A percentile compares a stretch with the other conserved stretches of the same genome.
These are phyloP conservation scores for Larimichthys crocea DNA, from an alignment of 2,113 vertebrate genomes.

Conservation along the genomic window DNA sequence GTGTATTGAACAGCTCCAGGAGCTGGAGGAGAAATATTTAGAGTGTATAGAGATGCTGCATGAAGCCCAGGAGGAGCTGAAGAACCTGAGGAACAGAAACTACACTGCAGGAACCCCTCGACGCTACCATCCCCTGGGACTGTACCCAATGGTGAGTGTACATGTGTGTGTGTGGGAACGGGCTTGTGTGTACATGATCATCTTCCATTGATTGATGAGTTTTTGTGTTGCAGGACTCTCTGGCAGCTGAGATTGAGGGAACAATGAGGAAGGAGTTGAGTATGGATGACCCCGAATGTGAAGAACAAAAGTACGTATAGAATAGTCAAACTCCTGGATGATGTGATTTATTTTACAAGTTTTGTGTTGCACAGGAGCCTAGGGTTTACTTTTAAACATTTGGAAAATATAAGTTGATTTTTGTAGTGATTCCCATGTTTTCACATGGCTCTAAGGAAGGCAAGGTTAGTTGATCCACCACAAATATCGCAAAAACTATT, in stretches of 20 bases:
- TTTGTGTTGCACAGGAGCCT: too few relatives aligned
- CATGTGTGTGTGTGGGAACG: not conserved
- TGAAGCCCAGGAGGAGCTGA: constrained; percentile 97
- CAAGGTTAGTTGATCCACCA: not conserved
- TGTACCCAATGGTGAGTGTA: constrained; percentile 92
- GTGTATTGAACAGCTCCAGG: constrained; percentile 86
- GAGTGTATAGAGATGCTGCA: constrained; percentile 99
- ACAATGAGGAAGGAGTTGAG: constrained; percentile 97
- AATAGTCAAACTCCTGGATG: not conserved
- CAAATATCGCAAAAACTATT: too few relatives aligned
- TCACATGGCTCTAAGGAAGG: not conserved
- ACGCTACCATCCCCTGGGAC: constrained; percentile 90
- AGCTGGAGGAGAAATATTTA: constrained; percentile 94
- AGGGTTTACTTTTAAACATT: not conserved
- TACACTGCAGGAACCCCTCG: constrained; percentile 89
- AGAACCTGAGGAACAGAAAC: constrained; percentile 94
- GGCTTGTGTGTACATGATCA: not conserved
- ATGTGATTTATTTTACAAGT: not conserved
- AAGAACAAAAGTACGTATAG: constrained; percentile 84
- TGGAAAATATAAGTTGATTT: not conserved
- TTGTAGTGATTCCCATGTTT: not conserved
- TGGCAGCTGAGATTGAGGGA: constrained; percentile 98
- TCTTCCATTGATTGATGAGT: not conserved
- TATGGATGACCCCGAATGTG: constrained; percentile 90
- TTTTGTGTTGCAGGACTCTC: constrained; percentile 89